phyloP scores from a whole-genome alignment of 2,797 vertebrate species.

The Luscinia luscinia region DNA sequence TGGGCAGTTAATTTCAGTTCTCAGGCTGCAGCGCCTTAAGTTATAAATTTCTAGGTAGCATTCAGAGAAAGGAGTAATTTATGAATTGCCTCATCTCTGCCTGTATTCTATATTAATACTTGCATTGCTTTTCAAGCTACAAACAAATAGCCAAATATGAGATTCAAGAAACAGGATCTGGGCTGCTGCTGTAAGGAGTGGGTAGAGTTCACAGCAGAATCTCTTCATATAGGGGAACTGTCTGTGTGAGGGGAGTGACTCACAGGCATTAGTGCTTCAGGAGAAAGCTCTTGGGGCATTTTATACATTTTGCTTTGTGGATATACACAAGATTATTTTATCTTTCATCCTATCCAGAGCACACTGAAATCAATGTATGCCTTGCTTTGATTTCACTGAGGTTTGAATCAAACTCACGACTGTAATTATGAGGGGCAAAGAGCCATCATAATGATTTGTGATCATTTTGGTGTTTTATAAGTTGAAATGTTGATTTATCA shows the following conservation, averaged over 20 bases:
- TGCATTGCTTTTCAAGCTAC: not conserved
- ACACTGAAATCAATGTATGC: not conserved
- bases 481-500: not conserved
- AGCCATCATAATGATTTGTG: not conserved
- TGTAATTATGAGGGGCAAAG: not conserved
- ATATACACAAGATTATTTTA: not conserved
- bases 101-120: not conserved
- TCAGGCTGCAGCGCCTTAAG: not conserved
- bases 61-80: not conserved
- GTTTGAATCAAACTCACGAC: not conserved
- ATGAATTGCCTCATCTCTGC: slow-evolving; percentile 30
- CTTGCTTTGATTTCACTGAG: not conserved
- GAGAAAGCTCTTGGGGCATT: not conserved
- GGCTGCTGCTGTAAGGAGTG: not conserved
- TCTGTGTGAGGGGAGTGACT: not conserved
- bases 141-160: not conserved
- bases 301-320: not conserved
- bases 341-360: not conserved
- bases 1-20: slow-evolving; percentile 41
- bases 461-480: not conserved
- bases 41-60: slow-evolving; percentile 18
- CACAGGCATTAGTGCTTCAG: not conserved
- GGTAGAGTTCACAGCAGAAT: not conserved
- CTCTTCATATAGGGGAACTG: not conserved
- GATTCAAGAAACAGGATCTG: not conserved